phyloP scores from a whole-genome alignment of 2,113 vertebrate genomes.

The Calyptommatus sinebrachiatus region DNA sequence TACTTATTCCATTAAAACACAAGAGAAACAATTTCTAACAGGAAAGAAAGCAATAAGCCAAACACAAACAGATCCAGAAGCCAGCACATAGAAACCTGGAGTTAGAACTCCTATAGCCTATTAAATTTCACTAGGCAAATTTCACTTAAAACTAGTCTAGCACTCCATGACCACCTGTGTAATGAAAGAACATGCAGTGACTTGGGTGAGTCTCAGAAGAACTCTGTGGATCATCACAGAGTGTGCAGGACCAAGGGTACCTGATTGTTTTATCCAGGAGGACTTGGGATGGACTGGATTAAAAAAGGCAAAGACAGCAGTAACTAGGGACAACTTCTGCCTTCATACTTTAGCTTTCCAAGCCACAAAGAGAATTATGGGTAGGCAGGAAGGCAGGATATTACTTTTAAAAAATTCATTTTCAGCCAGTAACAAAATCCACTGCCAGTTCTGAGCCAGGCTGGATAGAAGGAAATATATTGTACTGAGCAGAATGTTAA shows the following conservation, averaged over 20 bases:
- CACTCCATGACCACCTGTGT: background rate
- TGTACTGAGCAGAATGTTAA: background rate
- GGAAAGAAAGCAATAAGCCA: background rate
- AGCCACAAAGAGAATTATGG: background rate
- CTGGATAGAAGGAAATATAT: background rate
- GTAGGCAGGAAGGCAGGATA: background rate
- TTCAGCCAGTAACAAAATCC: background rate
- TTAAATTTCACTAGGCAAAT: background rate
- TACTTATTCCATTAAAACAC: background rate
- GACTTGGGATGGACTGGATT: background rate
- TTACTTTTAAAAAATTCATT: background rate
- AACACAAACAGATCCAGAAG: too few relatives aligned
- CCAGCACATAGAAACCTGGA: too few relatives aligned
- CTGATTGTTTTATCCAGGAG: background rate
- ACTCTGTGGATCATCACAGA: background rate
- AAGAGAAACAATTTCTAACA: background rate
- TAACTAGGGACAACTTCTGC: background rate
- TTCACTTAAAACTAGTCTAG: background rate
- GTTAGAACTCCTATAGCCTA: background rate
- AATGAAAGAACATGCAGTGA: too few relatives aligned
- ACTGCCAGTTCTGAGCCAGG: background rate
- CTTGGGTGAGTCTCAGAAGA: background rate
- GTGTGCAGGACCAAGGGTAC: background rate
- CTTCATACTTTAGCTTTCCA: background rate
- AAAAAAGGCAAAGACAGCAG: background rate